phyloP scores from a whole-genome alignment of 2,113 vertebrate species.

The Platichthys stellatus region DNA sequence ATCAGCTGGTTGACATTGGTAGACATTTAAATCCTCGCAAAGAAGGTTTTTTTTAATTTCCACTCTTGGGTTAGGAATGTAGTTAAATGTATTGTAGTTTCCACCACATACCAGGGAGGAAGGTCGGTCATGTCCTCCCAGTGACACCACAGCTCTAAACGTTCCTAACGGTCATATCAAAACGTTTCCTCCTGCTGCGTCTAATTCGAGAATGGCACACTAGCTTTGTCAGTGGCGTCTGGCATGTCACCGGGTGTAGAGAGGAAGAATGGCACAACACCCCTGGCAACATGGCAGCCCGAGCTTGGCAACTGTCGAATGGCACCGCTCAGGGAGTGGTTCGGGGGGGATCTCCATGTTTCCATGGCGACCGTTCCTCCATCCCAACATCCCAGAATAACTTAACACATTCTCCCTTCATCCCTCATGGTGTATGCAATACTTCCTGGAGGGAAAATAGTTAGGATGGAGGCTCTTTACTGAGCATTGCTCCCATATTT shows the following conservation, averaged over 20 bases:
- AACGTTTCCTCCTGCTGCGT: slow-evolving; percentile 28
- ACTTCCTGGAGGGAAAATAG: slow-evolving; percentile 61
- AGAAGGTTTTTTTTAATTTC: too few relatives aligned
- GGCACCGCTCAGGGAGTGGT: slow-evolving; percentile 62
- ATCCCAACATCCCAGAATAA: slow-evolving; percentile 75
- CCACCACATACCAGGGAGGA: background rate
- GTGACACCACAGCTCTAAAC: background rate
- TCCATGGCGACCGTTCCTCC: slow-evolving; percentile 67
- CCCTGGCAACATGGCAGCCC: slow-evolving; percentile 58
- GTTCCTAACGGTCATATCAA: slow-evolving; percentile 9
- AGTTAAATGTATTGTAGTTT: background rate
- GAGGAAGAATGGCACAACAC: slow-evolving; percentile 58
- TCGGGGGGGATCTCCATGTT: slow-evolving; percentile 61
- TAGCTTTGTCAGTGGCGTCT: slow-evolving; percentile 35
- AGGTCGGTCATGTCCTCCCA: background rate
- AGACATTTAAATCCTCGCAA: too few relatives aligned
- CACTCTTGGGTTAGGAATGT: too few relatives aligned
- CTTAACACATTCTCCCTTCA: slow-evolving; percentile 63
- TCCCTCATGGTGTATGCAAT: slow-evolving; percentile 52
- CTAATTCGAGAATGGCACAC: slow-evolving; percentile 40
- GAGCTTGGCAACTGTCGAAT: slow-evolving; percentile 60
- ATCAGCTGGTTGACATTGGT: too few relatives aligned
- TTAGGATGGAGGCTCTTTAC: slow-evolving; percentile 20
- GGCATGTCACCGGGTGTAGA: slow-evolving; percentile 34
- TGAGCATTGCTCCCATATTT: slow-evolving; percentile 35